A percentile compares a stretch with the other conserved stretches of the same genome.
phyloP scores from a whole-genome alignment of 2,888 invertebrate species.

The Drosophila parthenogenetica region DNA sequence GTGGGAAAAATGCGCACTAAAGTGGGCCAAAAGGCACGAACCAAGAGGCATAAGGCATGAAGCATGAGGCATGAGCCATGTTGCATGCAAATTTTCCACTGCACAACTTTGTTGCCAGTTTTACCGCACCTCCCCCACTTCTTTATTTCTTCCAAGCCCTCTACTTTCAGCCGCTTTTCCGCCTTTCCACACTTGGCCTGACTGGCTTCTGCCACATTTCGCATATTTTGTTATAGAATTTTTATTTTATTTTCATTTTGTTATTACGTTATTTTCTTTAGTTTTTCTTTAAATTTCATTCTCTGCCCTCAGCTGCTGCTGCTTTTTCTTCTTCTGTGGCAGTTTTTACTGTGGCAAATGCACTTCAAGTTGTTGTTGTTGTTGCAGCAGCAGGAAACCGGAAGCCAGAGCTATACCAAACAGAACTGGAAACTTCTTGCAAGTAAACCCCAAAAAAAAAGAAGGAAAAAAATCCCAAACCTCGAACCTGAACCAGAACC shows the following conservation, averaged over 20 bases:
- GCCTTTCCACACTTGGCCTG: not conserved
- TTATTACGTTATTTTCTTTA: slow-evolving; percentile 6
- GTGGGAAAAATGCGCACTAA: slow-evolving; percentile 43
- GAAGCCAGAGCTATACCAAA: slow-evolving; percentile 66
- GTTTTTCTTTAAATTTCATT: slow-evolving; percentile 3
- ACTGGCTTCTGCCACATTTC: slow-evolving; percentile 38
- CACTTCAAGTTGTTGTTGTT: slow-evolving; percentile 59
- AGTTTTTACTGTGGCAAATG: slow-evolving; percentile 31
- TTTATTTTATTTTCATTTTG: slow-evolving; percentile 16
- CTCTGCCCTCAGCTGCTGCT: not conserved
- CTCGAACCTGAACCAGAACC: slow-evolving; percentile 16
- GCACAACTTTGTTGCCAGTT: slow-evolving; percentile 44
- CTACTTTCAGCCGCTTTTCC: not conserved
- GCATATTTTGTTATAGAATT: slow-evolving; percentile 51
- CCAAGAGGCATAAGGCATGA: not conserved
- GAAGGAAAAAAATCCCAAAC: slow-evolving; percentile 8
- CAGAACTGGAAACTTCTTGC: slow-evolving; percentile 55
- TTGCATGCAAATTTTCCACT: slow-evolving; percentile 54
- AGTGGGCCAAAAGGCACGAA: slow-evolving; percentile 15
- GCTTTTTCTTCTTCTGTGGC: not conserved
- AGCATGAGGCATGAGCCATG: slow-evolving; percentile 25
- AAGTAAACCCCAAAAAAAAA: slow-evolving; percentile 37
- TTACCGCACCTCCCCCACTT: not conserved
- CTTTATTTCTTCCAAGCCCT: not conserved
- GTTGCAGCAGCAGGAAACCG: slow-evolving; percentile 49